Percentiles rank a stretch among this genome's conserved stretches.
phyloP scores from a whole-genome alignment of 2,113 vertebrate species.

The Cromileptes altivelis region DNA sequence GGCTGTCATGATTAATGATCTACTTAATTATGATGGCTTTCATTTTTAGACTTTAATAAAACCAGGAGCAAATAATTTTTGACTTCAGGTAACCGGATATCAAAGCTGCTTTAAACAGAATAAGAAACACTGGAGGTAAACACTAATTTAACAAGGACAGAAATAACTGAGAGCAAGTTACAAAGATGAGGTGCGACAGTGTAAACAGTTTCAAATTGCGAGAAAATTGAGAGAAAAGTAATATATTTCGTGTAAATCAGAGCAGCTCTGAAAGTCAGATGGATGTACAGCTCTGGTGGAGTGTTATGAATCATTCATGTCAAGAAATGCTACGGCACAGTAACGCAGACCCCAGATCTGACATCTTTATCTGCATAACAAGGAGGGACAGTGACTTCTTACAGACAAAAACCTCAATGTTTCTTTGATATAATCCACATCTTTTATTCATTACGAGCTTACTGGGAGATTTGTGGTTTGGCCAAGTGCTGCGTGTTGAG shows the following conservation, averaged over 20 bases:
- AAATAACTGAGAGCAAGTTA: not conserved
- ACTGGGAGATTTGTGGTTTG: slow-evolving; percentile 51
- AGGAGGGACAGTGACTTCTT: slow-evolving; percentile 41
- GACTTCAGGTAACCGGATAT: slow-evolving; percentile 2
- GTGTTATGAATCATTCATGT: slow-evolving; percentile 58
- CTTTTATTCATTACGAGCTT: slow-evolving; percentile 65
- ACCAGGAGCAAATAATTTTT: not conserved
- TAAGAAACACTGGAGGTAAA: not conserved
- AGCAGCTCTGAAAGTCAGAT: slow-evolving; percentile 36
- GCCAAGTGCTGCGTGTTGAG: slow-evolving; percentile 43
- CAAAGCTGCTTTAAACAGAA: not conserved
- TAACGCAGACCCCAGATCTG: slow-evolving; percentile 27
- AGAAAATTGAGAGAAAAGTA: slow-evolving; percentile 17
- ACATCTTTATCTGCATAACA: slow-evolving; percentile 58
- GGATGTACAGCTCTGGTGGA: slow-evolving; percentile 22
- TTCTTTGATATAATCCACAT: slow-evolving; percentile 57
- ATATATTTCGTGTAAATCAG: slow-evolving; percentile 51
- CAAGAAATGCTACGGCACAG: slow-evolving; percentile 33
- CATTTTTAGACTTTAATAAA: not conserved
- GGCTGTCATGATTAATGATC: slow-evolving; percentile 16
- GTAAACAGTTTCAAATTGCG: not conserved
- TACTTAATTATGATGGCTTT: not conserved
- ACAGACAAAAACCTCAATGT: slow-evolving; percentile 40
- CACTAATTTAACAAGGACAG: not conserved
- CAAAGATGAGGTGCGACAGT: not conserved